These are phyloP conservation scores for Acrobasis suavella DNA, from an alignment of 2,888 invertebrate genomes.

Conservation along the genomic window DNA sequence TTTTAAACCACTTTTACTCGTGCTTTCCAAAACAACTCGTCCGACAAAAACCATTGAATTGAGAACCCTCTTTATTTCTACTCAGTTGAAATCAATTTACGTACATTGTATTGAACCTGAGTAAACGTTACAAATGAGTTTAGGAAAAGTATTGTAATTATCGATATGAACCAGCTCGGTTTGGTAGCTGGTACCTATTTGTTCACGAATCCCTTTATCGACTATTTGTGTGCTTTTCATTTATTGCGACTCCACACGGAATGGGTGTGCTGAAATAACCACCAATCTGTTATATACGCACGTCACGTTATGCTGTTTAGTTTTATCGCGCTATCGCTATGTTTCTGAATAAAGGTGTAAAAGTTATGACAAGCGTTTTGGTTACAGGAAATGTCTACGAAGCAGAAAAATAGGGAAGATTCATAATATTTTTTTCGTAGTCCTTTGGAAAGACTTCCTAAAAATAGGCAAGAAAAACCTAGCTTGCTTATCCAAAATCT, in stretches of 20 bases:
- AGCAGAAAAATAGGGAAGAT: too few relatives aligned
- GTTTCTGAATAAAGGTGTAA: not conserved
- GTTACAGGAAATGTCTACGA: too few relatives aligned
- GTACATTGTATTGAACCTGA: not conserved
- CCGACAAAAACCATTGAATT: too few relatives aligned
- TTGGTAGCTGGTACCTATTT: constrained; percentile 26
- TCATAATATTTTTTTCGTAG: too few relatives aligned
- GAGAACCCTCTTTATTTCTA: too few relatives aligned
- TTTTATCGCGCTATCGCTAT: constrained; percentile 25
- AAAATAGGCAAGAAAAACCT: too few relatives aligned
- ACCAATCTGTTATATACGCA: constrained; percentile 40
- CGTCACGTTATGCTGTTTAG: constrained; percentile 36
- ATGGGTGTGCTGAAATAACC: constrained; percentile 44
- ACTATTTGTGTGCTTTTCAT: constrained; percentile 42
- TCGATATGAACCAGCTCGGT: constrained; percentile 14
- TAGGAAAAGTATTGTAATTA: constrained; percentile 8
- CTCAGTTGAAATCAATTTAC: too few relatives aligned
- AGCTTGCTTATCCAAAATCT: too few relatives aligned
- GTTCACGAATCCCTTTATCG: constrained; percentile 31
- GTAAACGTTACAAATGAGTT: not conserved
- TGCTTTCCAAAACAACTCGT: too few relatives aligned
- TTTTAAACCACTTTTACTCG: too few relatives aligned
- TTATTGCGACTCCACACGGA: constrained; percentile 50
- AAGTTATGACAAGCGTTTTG: too few relatives aligned
- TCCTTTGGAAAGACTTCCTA: too few relatives aligned